These are phyloP conservation scores for Megaceryle alcyon DNA, from an alignment of 2,797 vertebrate species.

Conservation along the genomic window DNA sequence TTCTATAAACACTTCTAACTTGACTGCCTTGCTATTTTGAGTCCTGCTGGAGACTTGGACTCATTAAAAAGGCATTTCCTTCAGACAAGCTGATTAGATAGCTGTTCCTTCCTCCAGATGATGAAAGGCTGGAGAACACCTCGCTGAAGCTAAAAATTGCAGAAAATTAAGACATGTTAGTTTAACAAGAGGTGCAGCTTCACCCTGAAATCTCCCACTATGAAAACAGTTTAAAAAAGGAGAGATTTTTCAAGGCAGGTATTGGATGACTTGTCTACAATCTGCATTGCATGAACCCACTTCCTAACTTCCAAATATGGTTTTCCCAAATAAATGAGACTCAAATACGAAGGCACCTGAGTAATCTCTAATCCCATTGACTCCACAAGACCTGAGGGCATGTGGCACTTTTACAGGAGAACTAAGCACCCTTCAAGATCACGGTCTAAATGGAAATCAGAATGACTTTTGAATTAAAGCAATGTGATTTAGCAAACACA, in stretches of 20 bases:
- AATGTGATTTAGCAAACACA: conserved; percentile 49
- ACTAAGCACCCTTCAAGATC: conserved; percentile 6
- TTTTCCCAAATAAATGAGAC: conserved; percentile 1
- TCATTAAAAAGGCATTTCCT: conserved; percentile 68
- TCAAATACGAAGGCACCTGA: neutral
- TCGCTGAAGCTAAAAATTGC: conserved; percentile 31
- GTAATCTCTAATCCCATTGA: neutral
- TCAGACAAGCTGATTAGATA: conserved; percentile 69
- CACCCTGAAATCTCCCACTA: neutral
- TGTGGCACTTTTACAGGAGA: neutral
- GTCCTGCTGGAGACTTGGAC: conserved; percentile 42
- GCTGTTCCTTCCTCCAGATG: conserved; percentile 38
- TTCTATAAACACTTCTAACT: conserved; percentile 56
- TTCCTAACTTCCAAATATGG: conserved; percentile 16
- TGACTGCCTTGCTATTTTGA: conserved; percentile 51
- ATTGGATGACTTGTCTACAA: neutral
- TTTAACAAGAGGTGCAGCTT: conserved; percentile 39
- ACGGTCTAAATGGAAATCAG: conserved; percentile 38
- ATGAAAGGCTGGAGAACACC: conserved; percentile 43
- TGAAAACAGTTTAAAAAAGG: conserved; percentile 17
- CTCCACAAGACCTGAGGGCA: neutral
- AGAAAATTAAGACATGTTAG: conserved; percentile 30
- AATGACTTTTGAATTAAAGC: conserved; percentile 49
- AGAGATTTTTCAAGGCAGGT: neutral
- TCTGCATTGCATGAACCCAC: neutral